Evolutionary conservation across 2,797 vertebrate species (phyloP).

Genomic region (Chromis chromis): DNA sequence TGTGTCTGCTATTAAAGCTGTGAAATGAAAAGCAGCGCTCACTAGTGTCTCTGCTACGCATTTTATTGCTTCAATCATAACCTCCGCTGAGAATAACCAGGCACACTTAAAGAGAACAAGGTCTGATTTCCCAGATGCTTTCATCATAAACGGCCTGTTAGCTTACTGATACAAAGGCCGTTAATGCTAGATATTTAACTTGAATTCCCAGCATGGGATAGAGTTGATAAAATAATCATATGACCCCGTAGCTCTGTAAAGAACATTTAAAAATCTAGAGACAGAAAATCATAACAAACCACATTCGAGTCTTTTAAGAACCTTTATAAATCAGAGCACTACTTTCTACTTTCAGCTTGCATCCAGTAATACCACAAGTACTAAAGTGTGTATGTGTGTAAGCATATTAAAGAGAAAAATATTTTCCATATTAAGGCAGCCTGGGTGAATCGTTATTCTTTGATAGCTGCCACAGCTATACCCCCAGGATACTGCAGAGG

Average conservation of each 20-base stretch:
- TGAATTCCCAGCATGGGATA: constrained; percentile 15
- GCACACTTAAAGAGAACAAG: constrained; percentile 2
- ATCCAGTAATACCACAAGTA: constrained; percentile 11
- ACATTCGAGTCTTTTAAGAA: constrained; percentile 1
- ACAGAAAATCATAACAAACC: constrained; percentile 11
- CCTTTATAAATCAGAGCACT: constrained; percentile 12
- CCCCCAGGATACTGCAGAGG: constrained; percentile 34
- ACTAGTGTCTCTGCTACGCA: neutral
- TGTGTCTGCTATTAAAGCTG: neutral
- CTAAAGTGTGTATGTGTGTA: constrained; percentile 12
- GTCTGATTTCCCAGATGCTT: constrained; percentile 34
- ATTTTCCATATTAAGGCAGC: constrained; percentile 34
- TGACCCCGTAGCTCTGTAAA: constrained; percentile 3
- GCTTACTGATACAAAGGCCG: constrained; percentile 7
- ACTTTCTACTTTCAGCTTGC: constrained; percentile 30
- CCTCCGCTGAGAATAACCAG: constrained; percentile 34
- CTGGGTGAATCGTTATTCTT: constrained; percentile 55
- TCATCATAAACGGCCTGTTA: constrained; percentile 17
- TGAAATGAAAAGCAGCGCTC: constrained; percentile 19
- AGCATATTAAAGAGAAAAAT: constrained; percentile 24
- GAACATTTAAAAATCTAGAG: neutral
- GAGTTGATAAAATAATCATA: neutral
- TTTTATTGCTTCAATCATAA: constrained; percentile 15
- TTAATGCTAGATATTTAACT: constrained; percentile 11
- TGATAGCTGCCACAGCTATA: constrained; percentile 44